Evolutionary conservation across 2,797 vertebrate genomes (phyloP), one percentile per base, ranked within the genome.

Genomic region (Poecilia picta): DNA sequence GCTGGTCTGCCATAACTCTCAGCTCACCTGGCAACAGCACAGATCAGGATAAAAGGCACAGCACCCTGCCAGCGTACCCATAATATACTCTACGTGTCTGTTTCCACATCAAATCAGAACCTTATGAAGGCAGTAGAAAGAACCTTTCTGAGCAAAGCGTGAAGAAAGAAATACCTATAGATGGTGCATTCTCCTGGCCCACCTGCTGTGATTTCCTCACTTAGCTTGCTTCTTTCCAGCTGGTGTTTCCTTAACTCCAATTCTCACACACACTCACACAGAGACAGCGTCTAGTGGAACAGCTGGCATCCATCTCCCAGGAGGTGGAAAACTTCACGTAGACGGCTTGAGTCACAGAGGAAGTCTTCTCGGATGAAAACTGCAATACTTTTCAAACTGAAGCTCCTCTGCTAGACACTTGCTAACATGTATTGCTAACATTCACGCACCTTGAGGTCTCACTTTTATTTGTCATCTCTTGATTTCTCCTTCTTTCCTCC

Each of bases 261-360:
- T 72, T 55, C 73, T 86, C 73, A 77, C 39, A 62, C 71, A 59
- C 55, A 20, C 36, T 36, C 71, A 57, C 39, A 77, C 57, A 85
- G 75, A 73, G 57, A 12, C 46, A 36, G 18, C 59, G 49, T 82
- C 75, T 59, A 74, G 20, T 78, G 36, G 49, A 82, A 78, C 80
- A 79, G 70, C 77, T 80, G 73, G 51, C 66, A 72, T 81, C n/a
- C 10, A 31, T 73, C 74, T 78, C 43, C 73, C 36, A 53, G 47
- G 77, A 81, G 73, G 77, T 81, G 78, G 81, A 75, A 75, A 71
- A 81, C 78, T 62, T 88, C 64, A 77, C 64, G 76, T 49, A 18
- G 57, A 62, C 80, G 39, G 57, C 18, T 75, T 2, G 39, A 76
- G 75, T 74, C 70, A 41, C 72, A 2, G 72, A 75, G 66, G 53